Conservation (phyloP, 2,113 vertebrate species). For the Cricetomys ansorgei region DNA sequence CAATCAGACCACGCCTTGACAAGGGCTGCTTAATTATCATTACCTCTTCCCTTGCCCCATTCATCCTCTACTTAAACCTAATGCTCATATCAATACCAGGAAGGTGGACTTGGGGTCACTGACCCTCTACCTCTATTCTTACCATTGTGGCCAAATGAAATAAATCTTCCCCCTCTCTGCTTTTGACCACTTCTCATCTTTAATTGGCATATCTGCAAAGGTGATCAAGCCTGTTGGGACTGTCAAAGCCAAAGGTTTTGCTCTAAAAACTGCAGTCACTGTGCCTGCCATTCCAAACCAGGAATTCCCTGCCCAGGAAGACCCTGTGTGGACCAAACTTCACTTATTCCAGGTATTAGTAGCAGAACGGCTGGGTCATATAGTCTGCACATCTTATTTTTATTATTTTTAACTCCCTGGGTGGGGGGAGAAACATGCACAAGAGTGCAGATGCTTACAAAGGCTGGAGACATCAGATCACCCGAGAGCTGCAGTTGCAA, state of each 20-base stretch:
- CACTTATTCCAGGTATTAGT: not conserved
- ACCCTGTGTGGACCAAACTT: not conserved
- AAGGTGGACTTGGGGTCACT: not conserved
- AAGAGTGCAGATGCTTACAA: not conserved
- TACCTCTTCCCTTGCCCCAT: not conserved
- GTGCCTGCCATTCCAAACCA: not conserved
- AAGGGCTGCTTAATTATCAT: not conserved
- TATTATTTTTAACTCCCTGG: not conserved
- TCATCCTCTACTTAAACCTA: not conserved
- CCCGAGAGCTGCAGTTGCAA: not conserved
- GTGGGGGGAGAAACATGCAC: not conserved
- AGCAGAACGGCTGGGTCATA: not conserved
- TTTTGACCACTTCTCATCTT: not conserved
- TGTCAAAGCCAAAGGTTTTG: not conserved
- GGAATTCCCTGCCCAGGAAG: not conserved
- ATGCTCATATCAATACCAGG: not conserved
- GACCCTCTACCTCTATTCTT: not conserved
- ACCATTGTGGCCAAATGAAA: not conserved
- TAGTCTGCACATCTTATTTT: not conserved
- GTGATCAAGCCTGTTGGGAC: not conserved
- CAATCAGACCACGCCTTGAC: not conserved
- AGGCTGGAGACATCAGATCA: not conserved
- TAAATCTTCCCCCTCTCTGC: not conserved
- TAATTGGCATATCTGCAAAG: no score
- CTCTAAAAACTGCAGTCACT: not conserved